Conservation (phyloP, 2,113 vertebrate species). For the Okapia johnstoni region DNA sequence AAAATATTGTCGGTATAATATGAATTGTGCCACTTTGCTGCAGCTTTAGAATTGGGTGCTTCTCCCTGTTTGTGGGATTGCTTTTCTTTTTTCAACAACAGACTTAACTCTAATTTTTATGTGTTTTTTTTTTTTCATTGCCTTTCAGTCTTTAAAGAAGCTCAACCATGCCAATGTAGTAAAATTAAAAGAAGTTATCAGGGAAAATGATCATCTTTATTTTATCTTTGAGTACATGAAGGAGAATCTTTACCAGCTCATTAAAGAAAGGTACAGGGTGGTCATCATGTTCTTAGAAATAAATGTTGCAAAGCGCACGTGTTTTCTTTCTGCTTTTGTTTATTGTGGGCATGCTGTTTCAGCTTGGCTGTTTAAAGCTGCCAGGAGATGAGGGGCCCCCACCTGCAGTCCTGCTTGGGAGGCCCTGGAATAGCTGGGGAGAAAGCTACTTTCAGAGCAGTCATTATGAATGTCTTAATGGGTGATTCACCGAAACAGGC, state of each 20-base stretch:
- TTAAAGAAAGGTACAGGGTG: slow-evolving; percentile 86
- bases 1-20: neutral
- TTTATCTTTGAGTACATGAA: slow-evolving; percentile 91
- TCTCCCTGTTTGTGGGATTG: neutral
- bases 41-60: neutral
- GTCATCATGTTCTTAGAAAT: neutral
- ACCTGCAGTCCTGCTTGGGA: neutral
- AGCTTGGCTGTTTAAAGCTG: neutral
- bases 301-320: neutral
- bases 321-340: neutral
- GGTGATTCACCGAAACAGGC: neutral
- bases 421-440: neutral
- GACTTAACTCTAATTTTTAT: neutral
- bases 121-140: neutral
- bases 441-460: neutral
- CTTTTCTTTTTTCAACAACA: neutral
- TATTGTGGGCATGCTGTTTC: neutral
- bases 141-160: slow-evolving; percentile 87
- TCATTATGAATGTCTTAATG: neutral
- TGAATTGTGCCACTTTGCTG: neutral
- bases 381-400: neutral
- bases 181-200: slow-evolving; percentile 88
- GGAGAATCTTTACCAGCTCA: slow-evolving; percentile 89
- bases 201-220: slow-evolving; percentile 88
- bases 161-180: slow-evolving; percentile 87